Base-by-base conservation (phyloP, 2,888 invertebrate genomes). In the Cephus spinipes region DNA sequence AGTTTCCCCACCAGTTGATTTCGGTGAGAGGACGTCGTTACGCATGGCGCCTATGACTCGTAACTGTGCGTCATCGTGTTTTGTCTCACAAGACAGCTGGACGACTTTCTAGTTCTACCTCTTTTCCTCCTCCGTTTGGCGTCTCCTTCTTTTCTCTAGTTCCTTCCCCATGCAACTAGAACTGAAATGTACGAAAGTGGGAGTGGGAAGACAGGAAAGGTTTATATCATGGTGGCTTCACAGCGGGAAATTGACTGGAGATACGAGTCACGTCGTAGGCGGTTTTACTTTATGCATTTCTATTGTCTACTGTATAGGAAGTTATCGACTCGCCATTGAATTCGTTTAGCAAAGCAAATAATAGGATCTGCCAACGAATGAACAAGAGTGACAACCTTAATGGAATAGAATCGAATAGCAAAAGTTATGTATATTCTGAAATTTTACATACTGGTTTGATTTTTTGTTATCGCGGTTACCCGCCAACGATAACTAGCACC, bases 61-160 rank as follows among this genome's bases (percentile, higher is more conserved):
- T 71, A 31, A 33, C 71, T 12, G 6, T 31, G 71, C 71, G 71
- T 71, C 71, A 71, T 32, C 32, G 4, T 71, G 71, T 71, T 71
- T 71, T 71, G 71, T 71, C 15, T 71, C 12, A 23, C 71, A 33
- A 31, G 71, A 71, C 71, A 71, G 71, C 23, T 71, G 71, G 71
- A 71, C 55, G 55, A 23, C 55, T 55, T 23, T 55, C 23, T 55
- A 55, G 55, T 23, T 55, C 55, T 23, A 55, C 23, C 55, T 55
- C 55, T 55, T 23, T 40, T 15, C 0, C 40, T 40, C 40, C 40
- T 40, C 6, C 15, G 40, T 40, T 40, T 6, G 40, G 40, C 15
- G 6, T 40, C 40, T 55, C 23, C 6, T 6, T 40, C 55, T 23
- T 9, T 55, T 9, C 55, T 23, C 9, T 9, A 23, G 23, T 55